Base-by-base conservation (phyloP, 2,113 vertebrate genomes). In the Tylochromis polylepis region DNA sequence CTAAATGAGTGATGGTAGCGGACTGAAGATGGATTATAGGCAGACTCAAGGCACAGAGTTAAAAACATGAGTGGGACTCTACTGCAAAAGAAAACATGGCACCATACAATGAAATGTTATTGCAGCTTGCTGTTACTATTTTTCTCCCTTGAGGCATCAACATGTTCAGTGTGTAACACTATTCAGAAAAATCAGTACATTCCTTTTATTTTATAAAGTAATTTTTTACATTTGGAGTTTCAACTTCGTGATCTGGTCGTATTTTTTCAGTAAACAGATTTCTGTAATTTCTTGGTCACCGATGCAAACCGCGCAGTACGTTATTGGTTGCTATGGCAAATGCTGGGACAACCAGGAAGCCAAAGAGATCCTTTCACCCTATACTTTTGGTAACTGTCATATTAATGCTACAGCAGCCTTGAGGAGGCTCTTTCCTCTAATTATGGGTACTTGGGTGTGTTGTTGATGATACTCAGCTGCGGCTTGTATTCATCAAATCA, bases 391-490 rank as follows among this genome's bases (percentile, higher is more conserved):
- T 88, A 70, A 79, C 91, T 81, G 46, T 87, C 79, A 81, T 72
- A 59, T 85, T 89, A 88, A 93, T 38, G 78, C 80, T 49, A 3
- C 62, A 78, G 80, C 79, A 88, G 85, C 83, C 85, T 86, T 55
- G 57, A 89, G 41, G 83, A 90, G 49, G 84, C 77, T 62, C 65
- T 88, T 81, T 85, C 14, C 65, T 88, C 46, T 91, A 93, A 94
- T 92, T 80, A 91, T 14, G 29, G 79, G 49, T 34, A 70, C 91
- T 89, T 91, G 62, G 34, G 53, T 75, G 62, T 12, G 86, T 67
- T 89, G 89, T 83, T 78, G 90, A 90, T 81, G 80, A 86, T 90
- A 78, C 85, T 93, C 85, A 80, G 86, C 79, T 88, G 86, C 77
- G 60, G 81, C 88, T 77, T 84, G 57, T 79, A 79, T 84, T 67